These are phyloP conservation scores for Aphidius gifuensis DNA, from an alignment of 1,140 invertebrate genomes.

Conservation along the genomic window DNA sequence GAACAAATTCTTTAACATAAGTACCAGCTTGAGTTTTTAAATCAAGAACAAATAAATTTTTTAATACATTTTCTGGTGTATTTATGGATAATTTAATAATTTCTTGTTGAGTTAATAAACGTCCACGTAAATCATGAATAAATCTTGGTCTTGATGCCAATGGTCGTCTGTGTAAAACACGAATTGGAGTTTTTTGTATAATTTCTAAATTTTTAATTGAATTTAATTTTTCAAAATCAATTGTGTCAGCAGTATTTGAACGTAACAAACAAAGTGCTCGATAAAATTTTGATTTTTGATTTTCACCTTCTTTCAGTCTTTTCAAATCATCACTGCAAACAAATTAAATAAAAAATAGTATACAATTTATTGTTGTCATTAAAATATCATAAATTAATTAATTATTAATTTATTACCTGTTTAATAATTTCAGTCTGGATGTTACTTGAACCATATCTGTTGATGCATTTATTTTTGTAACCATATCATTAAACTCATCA, in stretches of 20 bases:
- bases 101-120: conserved; percentile 33
- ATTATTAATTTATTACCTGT: conserved; percentile 50
- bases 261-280: conserved; percentile 70
- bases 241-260: conserved; percentile 30
- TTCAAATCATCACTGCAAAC: conserved; percentile 59
- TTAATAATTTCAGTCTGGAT: conserved; percentile 63
- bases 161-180: conserved; percentile 81
- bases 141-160: conserved; percentile 63
- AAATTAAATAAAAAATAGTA: conserved; percentile 44
- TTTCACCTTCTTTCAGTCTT: conserved; percentile 81
- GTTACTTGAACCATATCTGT: conserved; percentile 62
- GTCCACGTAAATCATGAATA: conserved; percentile 63
- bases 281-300: conserved; percentile 82
- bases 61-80: conserved; percentile 17
- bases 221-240: conserved; percentile 58
- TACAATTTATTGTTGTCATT: too few relatives aligned
- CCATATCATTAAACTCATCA: conserved; percentile 57
- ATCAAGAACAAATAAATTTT: conserved; percentile 62
- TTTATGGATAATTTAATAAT: conserved; percentile 27
- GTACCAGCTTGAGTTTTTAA: conserved; percentile 89
- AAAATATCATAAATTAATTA: conserved; percentile 5
- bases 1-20: conserved; percentile 96
- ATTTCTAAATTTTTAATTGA: conserved; percentile 60
- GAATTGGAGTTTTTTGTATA: conserved; percentile 75
- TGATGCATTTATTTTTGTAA: conserved; percentile 62